These are phyloP conservation scores for Cephonodes hylas DNA, from an alignment of 2,888 invertebrate genomes.

Conservation along the genomic window DNA sequence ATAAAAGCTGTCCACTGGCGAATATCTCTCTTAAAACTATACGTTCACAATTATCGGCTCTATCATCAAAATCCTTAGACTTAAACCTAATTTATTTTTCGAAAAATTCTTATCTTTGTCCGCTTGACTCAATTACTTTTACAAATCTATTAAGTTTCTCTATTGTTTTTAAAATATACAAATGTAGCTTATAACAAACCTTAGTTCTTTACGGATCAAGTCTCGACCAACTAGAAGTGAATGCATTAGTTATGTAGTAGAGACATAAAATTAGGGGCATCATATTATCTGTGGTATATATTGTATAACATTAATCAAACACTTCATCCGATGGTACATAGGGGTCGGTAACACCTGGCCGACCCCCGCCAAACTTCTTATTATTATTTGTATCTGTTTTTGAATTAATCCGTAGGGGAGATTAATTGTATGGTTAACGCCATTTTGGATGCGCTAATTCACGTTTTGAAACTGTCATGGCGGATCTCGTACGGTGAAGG, in stretches of 20 bases:
- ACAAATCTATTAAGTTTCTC: no score
- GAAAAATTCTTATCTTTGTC: no score
- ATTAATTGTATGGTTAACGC: slow-evolving; percentile 76
- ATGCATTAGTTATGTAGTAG: background rate
- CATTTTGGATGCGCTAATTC: slow-evolving; percentile 71
- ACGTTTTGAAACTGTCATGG: slow-evolving; percentile 40
- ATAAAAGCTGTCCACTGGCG: no score
- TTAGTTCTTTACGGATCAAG: no score
- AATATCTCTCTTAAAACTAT: no score
- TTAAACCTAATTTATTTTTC: no score
- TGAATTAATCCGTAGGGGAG: slow-evolving; percentile 76
- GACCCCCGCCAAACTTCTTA: slow-evolving; percentile 66
- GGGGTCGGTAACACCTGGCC: slow-evolving; percentile 73
- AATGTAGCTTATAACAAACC: no score
- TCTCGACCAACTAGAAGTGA: no score
- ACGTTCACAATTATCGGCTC: no score
- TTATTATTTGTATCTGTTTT: slow-evolving; percentile 81
- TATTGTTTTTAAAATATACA: no score
- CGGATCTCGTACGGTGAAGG: background rate
- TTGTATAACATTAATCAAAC: slow-evolving; percentile 13
- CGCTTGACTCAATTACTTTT: no score
- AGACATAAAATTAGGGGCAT: background rate
- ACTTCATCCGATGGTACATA: slow-evolving; percentile 43
- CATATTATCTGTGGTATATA: background rate
- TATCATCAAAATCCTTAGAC: no score